A percentile compares a stretch with the other conserved stretches of the same genome.
phyloP scores from a whole-genome alignment of 30 jellyfish, hydroid and myxozoan species.

The Cassiopea xamachana region DNA sequence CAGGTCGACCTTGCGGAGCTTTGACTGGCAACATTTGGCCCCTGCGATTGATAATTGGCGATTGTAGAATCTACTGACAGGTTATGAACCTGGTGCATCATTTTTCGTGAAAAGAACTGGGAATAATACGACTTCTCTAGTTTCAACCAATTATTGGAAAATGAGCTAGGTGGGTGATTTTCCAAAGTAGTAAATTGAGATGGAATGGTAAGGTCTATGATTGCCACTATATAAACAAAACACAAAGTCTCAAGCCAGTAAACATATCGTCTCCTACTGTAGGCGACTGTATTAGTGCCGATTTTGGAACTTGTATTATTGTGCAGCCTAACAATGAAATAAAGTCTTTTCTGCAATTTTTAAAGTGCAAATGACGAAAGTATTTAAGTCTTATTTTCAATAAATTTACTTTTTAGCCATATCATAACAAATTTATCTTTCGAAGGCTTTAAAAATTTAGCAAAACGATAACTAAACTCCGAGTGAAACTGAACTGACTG shows the following conservation, averaged over 20 bases:
- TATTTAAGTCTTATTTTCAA: neutral
- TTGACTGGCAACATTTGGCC: constrained; percentile 96
- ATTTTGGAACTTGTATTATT: neutral
- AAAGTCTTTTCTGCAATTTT: neutral
- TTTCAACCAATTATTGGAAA: too few species aligned
- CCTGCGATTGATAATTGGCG: constrained; percentile 42
- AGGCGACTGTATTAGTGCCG: too few species aligned
- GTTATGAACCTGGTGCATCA: neutral
- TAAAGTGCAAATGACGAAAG: neutral
- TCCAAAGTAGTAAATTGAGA: too few species aligned
- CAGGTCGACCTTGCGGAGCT: constrained; percentile 94
- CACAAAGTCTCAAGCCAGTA: too few species aligned
- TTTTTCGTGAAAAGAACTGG: neutral
- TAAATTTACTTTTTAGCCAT: neutral
- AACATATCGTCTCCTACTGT: too few species aligned
- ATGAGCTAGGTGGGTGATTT: too few species aligned
- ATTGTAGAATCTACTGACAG: neutral
- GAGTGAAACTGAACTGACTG: neutral
- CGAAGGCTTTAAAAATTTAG: neutral
- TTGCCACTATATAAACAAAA: too few species aligned
- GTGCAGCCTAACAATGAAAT: neutral
- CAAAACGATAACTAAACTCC: neutral
- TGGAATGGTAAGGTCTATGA: too few species aligned
- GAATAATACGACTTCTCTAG: too few species aligned
- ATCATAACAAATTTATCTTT: neutral